Evolutionary conservation across 2,797 vertebrate species (phyloP).

Genomic region (Phoeniculus purpureus): DNA sequence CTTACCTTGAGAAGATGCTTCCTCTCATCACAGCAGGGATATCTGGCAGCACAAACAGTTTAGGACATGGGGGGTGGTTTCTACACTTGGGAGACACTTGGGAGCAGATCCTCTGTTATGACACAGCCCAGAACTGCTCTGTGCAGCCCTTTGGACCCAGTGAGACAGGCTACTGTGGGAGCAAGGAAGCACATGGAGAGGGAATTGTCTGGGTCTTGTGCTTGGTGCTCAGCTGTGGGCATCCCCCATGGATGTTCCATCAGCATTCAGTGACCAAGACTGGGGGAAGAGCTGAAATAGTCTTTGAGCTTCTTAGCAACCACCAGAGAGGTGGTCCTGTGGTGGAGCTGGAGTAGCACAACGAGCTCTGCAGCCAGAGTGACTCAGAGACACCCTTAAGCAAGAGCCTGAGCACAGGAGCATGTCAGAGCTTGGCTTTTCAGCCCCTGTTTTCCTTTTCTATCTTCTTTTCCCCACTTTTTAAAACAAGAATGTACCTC

Average conservation of each 20-base stretch:
- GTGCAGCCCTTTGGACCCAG: fast-evolving
- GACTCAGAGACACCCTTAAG: not conserved
- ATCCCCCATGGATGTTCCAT: no score
- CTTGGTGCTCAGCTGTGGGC: fast-evolving
- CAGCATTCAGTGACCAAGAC: not conserved
- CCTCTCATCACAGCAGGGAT: not conserved
- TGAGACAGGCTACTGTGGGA: not conserved
- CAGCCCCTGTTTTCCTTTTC: not conserved
- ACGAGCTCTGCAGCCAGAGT: not conserved
- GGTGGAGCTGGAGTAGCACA: not conserved
- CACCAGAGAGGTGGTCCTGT: not conserved
- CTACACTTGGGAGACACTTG: not conserved
- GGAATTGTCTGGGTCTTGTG: not conserved
- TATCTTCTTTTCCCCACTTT: not conserved
- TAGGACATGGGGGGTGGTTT: fast-evolving
- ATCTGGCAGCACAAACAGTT: not conserved
- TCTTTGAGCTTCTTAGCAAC: not conserved
- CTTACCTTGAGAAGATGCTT: not conserved
- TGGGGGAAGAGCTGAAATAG: not conserved
- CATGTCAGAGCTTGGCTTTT: not conserved
- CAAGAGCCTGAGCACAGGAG: not conserved
- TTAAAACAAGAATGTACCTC: not conserved
- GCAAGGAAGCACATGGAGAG: not conserved
- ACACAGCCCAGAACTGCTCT: not conserved
- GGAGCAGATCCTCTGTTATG: not conserved